phyloP scores from a whole-genome alignment of 2,113 vertebrate species.

The Tursiops truncatus region DNA sequence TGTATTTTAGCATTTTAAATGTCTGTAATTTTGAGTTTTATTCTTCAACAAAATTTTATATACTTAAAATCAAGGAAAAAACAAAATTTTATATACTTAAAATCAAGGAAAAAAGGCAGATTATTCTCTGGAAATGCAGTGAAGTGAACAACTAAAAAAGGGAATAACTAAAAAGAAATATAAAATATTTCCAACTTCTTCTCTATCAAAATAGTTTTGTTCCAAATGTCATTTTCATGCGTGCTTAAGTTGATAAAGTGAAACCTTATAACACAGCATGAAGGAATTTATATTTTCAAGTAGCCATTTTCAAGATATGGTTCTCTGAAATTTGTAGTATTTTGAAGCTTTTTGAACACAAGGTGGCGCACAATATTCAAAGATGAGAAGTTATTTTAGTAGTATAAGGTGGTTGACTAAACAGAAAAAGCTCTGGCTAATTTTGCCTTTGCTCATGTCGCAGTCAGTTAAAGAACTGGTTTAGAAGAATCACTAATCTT shows the following conservation, averaged over 20 bases:
- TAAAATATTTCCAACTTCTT: not conserved
- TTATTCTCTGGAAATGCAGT: slow-evolving; percentile 4
- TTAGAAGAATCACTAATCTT: not conserved
- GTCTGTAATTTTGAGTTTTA: slow-evolving; percentile 9
- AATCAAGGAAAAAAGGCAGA: not conserved
- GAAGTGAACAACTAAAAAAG: not conserved
- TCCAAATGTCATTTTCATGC: not conserved
- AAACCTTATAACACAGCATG: not conserved
- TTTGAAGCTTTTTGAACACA: slow-evolving; percentile 74
- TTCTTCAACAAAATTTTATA: not conserved
- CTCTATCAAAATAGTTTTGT: not conserved
- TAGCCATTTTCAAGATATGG: rapidly evolving
- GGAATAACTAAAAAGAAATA: not conserved
- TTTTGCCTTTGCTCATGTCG: slow-evolving; percentile 47
- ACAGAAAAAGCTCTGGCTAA: slow-evolving; percentile 44
- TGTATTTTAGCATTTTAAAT: slow-evolving; percentile 27
- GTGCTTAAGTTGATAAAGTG: not conserved
- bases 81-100: not conserved
- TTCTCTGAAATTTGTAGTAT: not conserved
- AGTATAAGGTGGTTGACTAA: slow-evolving; percentile 49
- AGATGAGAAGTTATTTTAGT: slow-evolving; percentile 34
- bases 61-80: not conserved
- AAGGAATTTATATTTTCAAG: not conserved
- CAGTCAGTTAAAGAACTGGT: not conserved
- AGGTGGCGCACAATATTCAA: slow-evolving; percentile 83